phyloP scores from a whole-genome alignment of 1,140 invertebrate species.

The Pseudobourletiella spinata region DNA sequence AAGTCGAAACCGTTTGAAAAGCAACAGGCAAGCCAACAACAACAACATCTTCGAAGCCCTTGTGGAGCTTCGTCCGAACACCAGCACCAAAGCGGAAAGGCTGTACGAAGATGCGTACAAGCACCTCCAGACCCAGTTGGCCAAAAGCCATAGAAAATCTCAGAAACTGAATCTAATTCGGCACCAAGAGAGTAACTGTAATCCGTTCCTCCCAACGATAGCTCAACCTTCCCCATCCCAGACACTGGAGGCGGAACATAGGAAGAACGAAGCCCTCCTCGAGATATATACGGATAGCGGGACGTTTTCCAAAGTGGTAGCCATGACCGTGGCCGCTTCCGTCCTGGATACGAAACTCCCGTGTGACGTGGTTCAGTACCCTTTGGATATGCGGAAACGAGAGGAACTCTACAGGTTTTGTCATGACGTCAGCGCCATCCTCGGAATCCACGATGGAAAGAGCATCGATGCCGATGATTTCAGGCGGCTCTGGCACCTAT shows the following conservation, averaged over 20 bases:
- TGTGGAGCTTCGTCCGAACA: background rate
- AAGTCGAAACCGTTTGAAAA: background rate
- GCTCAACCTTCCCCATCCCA: background rate
- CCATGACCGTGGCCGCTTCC: constrained; percentile 15
- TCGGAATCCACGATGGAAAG: background rate
- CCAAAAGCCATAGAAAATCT: background rate
- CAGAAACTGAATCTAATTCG: background rate
- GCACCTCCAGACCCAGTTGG: background rate
- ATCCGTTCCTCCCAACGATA: background rate
- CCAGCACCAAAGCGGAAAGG: too few relatives aligned
- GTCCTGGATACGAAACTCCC: constrained; percentile 16
- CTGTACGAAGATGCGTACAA: background rate
- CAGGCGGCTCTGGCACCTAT: constrained; percentile 18
- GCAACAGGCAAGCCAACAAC: background rate
- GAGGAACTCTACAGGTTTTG: constrained; percentile 9
- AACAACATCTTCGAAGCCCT: constrained; percentile 3
- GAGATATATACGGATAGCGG: constrained; percentile 18
- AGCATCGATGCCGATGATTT: background rate
- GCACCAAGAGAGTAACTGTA: background rate
- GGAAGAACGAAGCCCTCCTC: constrained; percentile 5
- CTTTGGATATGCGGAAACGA: constrained; percentile 1
- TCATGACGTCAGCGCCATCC: constrained; percentile 4
- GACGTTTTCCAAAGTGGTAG: constrained; percentile 11
- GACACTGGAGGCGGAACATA: background rate
- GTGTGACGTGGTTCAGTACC: background rate